Percentiles rank a stretch among this genome's conserved stretches.
These are phyloP conservation scores for Odontocerum albicorne DNA, from an alignment of 2,888 invertebrate genomes.

Conservation along the genomic window DNA sequence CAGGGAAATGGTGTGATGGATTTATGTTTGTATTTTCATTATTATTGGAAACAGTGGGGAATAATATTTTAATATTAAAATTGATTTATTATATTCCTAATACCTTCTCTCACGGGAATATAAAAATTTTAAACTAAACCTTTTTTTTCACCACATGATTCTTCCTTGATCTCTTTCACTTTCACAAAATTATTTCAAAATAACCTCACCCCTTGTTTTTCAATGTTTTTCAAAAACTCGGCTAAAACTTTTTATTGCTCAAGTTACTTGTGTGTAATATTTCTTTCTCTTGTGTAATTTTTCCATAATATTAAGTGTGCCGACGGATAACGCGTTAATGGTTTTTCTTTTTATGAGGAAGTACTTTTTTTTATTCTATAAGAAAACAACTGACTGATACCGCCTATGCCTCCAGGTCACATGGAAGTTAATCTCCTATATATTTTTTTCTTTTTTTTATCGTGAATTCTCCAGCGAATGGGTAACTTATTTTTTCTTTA, in stretches of 20 bases:
- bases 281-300: constrained; percentile 22
- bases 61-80: too few relatives aligned
- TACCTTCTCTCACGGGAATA: too few relatives aligned
- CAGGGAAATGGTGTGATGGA: too few relatives aligned
- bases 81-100: too few relatives aligned
- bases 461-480: too few relatives aligned
- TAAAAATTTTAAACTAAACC: too few relatives aligned
- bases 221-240: constrained; percentile 10
- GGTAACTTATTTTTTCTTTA: too few relatives aligned
- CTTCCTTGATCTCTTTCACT: too few relatives aligned
- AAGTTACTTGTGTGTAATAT: constrained; percentile 25
- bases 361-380: constrained; percentile 32
- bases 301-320: constrained; percentile 3
- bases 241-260: constrained; percentile 18
- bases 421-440: constrained; percentile 3
- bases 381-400: constrained; percentile 28
- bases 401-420: constrained; percentile 15
- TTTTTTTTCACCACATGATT: too few relatives aligned
- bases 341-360: constrained; percentile 31
- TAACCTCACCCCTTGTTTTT: constrained; percentile 3
- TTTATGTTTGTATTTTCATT: too few relatives aligned
- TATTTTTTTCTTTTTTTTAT: neutral
- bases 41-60: too few relatives aligned
- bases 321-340: constrained; percentile 30
- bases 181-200: neutral